A percentile compares a stretch with the other conserved stretches of the same genome.
Evolutionary conservation across 2,797 vertebrate genomes (phyloP).

Genomic region (Epinephelus malabaricus): DNA sequence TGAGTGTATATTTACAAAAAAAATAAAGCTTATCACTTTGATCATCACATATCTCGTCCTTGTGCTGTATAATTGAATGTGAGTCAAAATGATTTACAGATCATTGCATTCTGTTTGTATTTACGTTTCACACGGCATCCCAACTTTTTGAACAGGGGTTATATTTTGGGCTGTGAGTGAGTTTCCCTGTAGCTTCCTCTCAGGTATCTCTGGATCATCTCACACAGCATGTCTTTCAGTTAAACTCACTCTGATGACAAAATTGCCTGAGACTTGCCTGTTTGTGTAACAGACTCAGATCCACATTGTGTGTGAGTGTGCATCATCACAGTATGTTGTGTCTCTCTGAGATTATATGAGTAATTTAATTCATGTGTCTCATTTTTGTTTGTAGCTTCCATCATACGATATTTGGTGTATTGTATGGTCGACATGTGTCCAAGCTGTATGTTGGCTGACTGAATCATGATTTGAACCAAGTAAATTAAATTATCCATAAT

Average conservation of each 20-base stretch:
- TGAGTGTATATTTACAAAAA: too few species aligned
- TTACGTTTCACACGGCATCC: too few species aligned
- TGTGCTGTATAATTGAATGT: too few species aligned
- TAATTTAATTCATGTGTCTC: constrained; percentile 16
- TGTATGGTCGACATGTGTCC: constrained; percentile 30
- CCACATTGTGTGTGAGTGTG: constrained; percentile 19
- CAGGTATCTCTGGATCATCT: constrained; percentile 31
- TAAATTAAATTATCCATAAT: constrained; percentile 56
- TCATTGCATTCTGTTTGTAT: too few species aligned
- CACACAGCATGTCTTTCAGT: constrained; percentile 47
- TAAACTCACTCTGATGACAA: constrained; percentile 29
- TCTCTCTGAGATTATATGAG: constrained; percentile 25
- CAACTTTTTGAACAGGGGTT: too few species aligned
- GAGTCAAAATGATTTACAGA: too few species aligned
- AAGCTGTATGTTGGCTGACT: constrained; percentile 35
- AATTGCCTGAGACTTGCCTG: constrained; percentile 47
- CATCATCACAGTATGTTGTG: constrained; percentile 17
- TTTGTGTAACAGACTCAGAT: constrained; percentile 22
- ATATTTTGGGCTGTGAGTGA: constrained; percentile 34
- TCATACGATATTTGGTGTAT: constrained; percentile 25
- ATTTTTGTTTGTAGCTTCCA: constrained; percentile 43
- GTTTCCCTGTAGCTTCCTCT: constrained; percentile 42
- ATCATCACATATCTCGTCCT: too few species aligned
- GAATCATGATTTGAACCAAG: constrained; percentile 55
- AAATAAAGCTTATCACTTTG: too few species aligned